Evolutionary conservation across 2,888 invertebrate species (phyloP), one percentile per base, ranked within the genome.

Genomic region (Nomada lathburiana): DNA sequence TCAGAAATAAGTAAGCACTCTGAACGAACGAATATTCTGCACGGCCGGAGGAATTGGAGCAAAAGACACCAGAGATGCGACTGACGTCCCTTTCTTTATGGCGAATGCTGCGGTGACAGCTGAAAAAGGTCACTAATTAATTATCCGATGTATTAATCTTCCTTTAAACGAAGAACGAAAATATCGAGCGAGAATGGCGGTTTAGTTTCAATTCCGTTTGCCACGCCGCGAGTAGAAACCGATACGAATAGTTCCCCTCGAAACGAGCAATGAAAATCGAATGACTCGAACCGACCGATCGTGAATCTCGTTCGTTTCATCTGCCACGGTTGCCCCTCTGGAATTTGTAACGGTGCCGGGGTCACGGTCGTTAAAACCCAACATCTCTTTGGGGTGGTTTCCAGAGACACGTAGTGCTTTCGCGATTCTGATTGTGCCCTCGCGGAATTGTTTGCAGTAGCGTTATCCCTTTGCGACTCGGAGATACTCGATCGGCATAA

Each of bases 301-400:
- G 71, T 55, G 80, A 80, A 72, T 79, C 80, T 42, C 67, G 72
- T 65, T 69, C 68, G 80, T 81, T 80, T 80, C 80, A 60, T 73
- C 73, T 16, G 79, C 52, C 59, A n/a, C 20, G 18, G 50, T 26
- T 53, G 44, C 55, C 67, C 72, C 72, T 64, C 18, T 64, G 62
- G 72, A 80, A 68, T 80, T 73, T 64, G 80, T 67, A 63, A 72
- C 80, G 63, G 26, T 23, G 57, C 63, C 11, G 53, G 36, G 36
- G 65, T 36, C 60, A 23, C 57, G 79, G 55, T 71, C 80, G 80
- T 80, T 80, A 79, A 80, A 79, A 64, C 52, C 63, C 57, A 50
- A 29, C 80, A 20, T 62, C 70, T 80, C 70, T 80, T 80, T 55
- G 53, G 47, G 29, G 13, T 26, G 70, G 10, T 60, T 60, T 60